Evolutionary conservation across 2,113 vertebrate genomes (phyloP), one percentile per base, ranked within the genome.

Genomic region (Echinops telfairi): DNA sequence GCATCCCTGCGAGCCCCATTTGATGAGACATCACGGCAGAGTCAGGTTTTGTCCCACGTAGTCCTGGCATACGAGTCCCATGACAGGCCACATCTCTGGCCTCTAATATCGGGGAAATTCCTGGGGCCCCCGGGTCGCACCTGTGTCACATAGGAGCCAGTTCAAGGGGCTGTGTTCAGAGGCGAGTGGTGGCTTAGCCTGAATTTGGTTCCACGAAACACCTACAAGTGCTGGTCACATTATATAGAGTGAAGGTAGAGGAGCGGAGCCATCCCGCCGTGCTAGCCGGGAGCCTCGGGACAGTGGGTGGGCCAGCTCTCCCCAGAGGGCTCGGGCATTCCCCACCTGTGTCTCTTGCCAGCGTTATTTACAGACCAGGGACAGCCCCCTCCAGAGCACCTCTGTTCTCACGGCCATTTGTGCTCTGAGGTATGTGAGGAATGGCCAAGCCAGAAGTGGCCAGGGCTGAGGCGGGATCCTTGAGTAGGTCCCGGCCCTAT

Each of bases 201-300:
- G 95, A 68, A 90, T 92, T 90, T 94, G 77, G 53, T 78, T 93
- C 95, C 83, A 94, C 60, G 92, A 83, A 96, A 62, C 70, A 29
- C 76, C 93, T 92, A 90, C 88, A 95, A 94, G 83, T 81, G 76
- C 71, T 62, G 83, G 38, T 93, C 86, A 58, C 93, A 62, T 36
- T 94, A 40, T 82, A 94, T 66, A 73, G 83, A 75, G 84, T 90
- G 43, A 85, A 89, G 70, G 23, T 62, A 79, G 47, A 88, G 62
- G 40, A 83, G 40, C 84, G 90, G 58, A 82, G n/a, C 83, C 33
- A 12, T 66, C 86, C 27, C 77, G 23, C 33, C 22, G 12, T 66
- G 64, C 23, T 66, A 23, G 22, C 25, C 64, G 6, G 25, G 64
- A 25, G 23, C 64, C 25, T 75, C 76, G 17, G 82, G 66, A 62